Base-by-base conservation (phyloP, 2,113 vertebrate species). In the Suncus etruscus region DNA sequence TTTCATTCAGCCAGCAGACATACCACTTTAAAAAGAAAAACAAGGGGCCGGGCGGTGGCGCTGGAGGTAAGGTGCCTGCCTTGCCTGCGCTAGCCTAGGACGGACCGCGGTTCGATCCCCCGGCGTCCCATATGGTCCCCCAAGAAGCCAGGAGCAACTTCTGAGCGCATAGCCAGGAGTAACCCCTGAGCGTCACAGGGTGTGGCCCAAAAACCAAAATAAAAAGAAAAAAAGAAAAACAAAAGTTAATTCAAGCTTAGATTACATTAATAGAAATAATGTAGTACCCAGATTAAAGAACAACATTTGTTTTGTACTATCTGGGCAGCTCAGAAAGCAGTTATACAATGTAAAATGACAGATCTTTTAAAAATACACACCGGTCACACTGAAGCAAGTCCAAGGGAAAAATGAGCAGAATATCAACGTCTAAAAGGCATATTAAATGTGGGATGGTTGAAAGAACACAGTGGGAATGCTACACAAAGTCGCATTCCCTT, bases 1-100 rank as follows among this genome's bases (percentile, higher is more conserved):
- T 96, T 83, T 79, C 66, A 79, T 2, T 75, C 31, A 94, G 50
- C 76, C 81, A 51, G 69, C 47, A 45, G 68, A 58, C 74, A 65
- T 2, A 16, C 81, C 24, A 72, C 48, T 90, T 89, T 45, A 89
- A 80, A 89, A 75, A 16, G 79, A 16, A 39, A 14, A 29, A 77
- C 75, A n/a, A n/a, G n/a, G n/a, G n/a, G n/a, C n/a, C n/a, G n/a
- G n/a, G n/a, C n/a, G n/a, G n/a, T n/a, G n/a, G n/a, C n/a, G n/a
- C n/a, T n/a, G n/a, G n/a, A n/a, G n/a, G n/a, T n/a, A n/a, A n/a
- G n/a, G n/a, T n/a, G n/a, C n/a, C n/a, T n/a, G n/a, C n/a, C n/a
- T n/a, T n/a, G n/a, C n/a, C n/a, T n/a, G n/a, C n/a, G n/a, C n/a
- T n/a, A n/a, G n/a, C n/a, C n/a, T n/a, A n/a, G n/a, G n/a, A n/a